phyloP scores from a whole-genome alignment of 2,888 invertebrate genomes.

The Cantharis rustica region DNA sequence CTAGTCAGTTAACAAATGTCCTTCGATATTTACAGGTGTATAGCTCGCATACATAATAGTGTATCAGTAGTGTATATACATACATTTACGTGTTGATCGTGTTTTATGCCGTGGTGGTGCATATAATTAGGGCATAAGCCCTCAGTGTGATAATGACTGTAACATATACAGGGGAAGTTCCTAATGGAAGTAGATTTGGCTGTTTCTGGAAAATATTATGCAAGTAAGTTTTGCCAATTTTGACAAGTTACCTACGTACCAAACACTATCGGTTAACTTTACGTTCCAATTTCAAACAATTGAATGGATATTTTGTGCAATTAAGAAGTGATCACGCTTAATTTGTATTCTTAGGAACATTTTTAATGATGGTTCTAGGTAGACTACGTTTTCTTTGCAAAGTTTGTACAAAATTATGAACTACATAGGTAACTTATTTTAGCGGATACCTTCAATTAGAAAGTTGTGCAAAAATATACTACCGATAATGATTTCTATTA shows the following conservation, averaged over 20 bases:
- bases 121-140: not conserved
- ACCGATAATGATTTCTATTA: not conserved
- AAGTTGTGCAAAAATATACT: not conserved
- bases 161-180: slow-evolving; percentile 88
- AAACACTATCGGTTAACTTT: not conserved
- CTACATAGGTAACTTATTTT: not conserved
- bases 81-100: slow-evolving; percentile 1
- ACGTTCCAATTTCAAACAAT: not conserved
- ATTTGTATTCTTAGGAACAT: not conserved
- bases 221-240: slow-evolving; percentile 68
- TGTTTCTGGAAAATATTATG: slow-evolving; percentile 89
- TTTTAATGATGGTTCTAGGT: not conserved
- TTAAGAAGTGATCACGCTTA: not conserved
- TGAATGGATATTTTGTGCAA: not conserved
- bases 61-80: not conserved
- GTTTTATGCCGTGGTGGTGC: not conserved
- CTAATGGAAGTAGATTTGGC: slow-evolving; percentile 90
- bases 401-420: not conserved
- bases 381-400: not conserved
- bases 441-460: not conserved
- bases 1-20: slow-evolving; percentile 34
- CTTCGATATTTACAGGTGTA: slow-evolving; percentile 22
- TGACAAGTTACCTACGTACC: not conserved
- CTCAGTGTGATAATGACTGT: slow-evolving; percentile 70
- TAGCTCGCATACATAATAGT: slow-evolving; percentile 6